Evolutionary conservation across 2,888 invertebrate genomes (phyloP), one percentile per base, ranked within the genome.

Genomic region (Bhutanitis thaidina): DNA sequence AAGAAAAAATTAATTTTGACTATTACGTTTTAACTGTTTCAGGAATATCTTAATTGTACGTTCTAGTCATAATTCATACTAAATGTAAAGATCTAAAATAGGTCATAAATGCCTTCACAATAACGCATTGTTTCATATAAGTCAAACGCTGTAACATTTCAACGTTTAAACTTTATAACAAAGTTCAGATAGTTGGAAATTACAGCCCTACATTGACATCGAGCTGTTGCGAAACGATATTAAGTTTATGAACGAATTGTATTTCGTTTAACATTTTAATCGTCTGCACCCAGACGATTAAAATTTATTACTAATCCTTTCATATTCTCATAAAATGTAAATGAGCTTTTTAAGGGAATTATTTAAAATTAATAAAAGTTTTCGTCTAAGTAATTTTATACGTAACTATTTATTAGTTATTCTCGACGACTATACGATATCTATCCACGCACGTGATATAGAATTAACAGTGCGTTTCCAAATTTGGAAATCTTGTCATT

Each of bases 101-200:
- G 45, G 41, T 30, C 36, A 41, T 36, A 51, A 74, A 65, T 71
- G 73, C 71, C 60, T 58, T 60, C 56, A 61, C 67, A 74, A 72
- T 72, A 75, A 68, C 61, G 74, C 69, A 77, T 80, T 77, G 74
- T 73, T 69, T 71, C 63, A 55, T 60, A 67, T 60, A 71, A 67
- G 64, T 64, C 64, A 60, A 66, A 70, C 68, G 64, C 66, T 71
- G 62, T 76, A 69, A 61, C 68, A 76, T 75, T 78, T 76, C 62
- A 59, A 62, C 66, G 36, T 65, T 60, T 64, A 59, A 68, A 68
- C 61, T 66, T 64, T 62, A 55, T 56, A 51, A 57, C 64, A 80
- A 80, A 81, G 80, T 79, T 80, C 79, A 82, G 69, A 55, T 67
- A 55, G 53, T 57, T 66, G 74, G 77, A 79, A 75, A 79, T 77